Percentiles rank a stretch among this genome's conserved stretches.
phyloP scores from a whole-genome alignment of 2,888 invertebrate genomes.

The Helicoverpa assulta region DNA sequence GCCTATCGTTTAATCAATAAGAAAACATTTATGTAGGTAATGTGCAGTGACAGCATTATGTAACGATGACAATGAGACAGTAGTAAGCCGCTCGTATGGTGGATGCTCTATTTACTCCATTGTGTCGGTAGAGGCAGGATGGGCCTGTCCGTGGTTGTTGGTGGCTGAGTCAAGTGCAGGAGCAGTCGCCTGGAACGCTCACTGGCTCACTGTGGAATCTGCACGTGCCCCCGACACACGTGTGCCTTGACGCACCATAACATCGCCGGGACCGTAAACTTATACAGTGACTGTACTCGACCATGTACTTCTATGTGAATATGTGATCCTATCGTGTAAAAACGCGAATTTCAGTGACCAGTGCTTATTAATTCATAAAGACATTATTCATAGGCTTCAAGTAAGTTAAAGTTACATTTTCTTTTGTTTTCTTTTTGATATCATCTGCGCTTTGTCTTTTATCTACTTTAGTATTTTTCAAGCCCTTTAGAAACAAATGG shows the following conservation, averaged over 20 bases:
- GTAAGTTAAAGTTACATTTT: constrained; percentile 46
- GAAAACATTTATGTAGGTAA: constrained; percentile 40
- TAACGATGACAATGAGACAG: constrained; percentile 45
- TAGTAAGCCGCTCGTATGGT: constrained; percentile 52
- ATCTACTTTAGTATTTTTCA: not conserved
- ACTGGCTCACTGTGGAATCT: constrained; percentile 80
- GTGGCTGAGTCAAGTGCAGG: constrained; percentile 86
- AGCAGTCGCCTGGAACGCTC: constrained; percentile 85
- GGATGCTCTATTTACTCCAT: constrained; percentile 80
- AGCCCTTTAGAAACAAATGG: not conserved
- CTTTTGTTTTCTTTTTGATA: constrained; percentile 17
- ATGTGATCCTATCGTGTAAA: constrained; percentile 32
- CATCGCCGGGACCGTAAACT: constrained; percentile 63
- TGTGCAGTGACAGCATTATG: constrained; percentile 28
- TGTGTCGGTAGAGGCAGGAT: constrained; percentile 77
- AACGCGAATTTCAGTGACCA: constrained; percentile 53
- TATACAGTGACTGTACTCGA: constrained; percentile 56
- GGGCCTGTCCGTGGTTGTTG: constrained; percentile 76
- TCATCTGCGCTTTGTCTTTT: not conserved
- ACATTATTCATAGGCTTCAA: constrained; percentile 8
- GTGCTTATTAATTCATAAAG: constrained; percentile 39
- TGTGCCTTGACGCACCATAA: constrained; percentile 77
- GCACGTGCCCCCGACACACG: constrained; percentile 84
- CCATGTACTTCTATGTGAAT: constrained; percentile 49
- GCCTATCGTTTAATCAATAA: constrained; percentile 35